Conservation (phyloP, 2,113 vertebrate species). For the Ameiurus melas region DNA sequence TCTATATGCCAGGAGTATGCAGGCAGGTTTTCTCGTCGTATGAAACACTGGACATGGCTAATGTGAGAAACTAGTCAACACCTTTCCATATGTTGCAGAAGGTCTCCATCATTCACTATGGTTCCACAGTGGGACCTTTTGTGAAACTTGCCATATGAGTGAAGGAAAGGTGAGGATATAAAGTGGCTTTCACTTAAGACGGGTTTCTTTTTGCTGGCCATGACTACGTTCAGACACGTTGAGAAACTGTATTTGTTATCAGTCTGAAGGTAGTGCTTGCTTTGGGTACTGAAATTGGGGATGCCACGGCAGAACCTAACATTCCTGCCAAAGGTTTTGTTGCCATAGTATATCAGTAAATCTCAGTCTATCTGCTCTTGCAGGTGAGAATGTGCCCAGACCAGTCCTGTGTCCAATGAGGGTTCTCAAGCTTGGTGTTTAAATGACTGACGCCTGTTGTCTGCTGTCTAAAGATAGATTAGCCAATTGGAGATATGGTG, state of each 20-base stretch:
- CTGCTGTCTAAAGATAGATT: not conserved
- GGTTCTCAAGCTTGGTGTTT: not conserved
- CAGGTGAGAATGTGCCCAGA: not conserved
- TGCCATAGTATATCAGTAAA: not conserved
- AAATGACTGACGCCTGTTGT: not conserved
- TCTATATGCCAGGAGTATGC: not conserved
- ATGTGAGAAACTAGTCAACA: not conserved
- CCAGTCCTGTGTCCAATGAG: not conserved
- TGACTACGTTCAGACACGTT: not conserved
- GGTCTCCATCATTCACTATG: not conserved
- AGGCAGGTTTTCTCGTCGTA: not conserved
- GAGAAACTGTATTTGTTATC: not conserved
- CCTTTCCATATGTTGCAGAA: not conserved
- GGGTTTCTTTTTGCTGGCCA: too few species aligned
- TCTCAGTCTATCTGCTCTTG: not conserved
- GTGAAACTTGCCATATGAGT: not conserved
- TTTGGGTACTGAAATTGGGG: not conserved
- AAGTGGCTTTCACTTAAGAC: not conserved
- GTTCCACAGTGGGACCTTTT: not conserved
- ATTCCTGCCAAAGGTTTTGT: not conserved
- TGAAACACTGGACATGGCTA: not conserved
- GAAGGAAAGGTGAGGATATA: too few species aligned
- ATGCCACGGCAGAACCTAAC: not conserved
- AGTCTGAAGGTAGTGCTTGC: not conserved
- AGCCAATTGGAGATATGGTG: not conserved